phyloP scores from a whole-genome alignment of 1,140 invertebrate genomes.

The Eueides isabella region DNA sequence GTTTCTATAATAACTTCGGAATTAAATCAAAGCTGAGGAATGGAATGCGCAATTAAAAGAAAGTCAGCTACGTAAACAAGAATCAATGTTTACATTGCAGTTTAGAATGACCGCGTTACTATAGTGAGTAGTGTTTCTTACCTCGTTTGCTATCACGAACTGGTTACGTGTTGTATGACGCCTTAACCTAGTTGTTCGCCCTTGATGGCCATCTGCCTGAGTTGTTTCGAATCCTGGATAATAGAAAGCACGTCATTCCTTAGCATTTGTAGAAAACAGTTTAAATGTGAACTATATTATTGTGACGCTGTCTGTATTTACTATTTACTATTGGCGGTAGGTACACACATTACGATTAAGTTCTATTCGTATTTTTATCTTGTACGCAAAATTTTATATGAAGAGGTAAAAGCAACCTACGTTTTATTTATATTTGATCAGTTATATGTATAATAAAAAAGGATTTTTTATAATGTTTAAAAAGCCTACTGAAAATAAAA shows the following conservation, averaged over 20 bases:
- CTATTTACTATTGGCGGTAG: neutral
- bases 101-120: conserved; percentile 50
- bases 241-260: conserved; percentile 15
- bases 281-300: neutral
- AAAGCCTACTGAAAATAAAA: neutral
- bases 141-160: conserved; percentile 68
- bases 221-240: conserved; percentile 46
- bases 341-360: neutral
- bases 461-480: neutral
- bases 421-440: no score
- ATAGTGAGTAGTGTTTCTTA: conserved; percentile 58
- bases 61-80: conserved; percentile 54
- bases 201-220: conserved; percentile 55
- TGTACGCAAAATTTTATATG: no score
- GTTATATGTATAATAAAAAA: no score
- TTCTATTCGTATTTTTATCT: neutral
- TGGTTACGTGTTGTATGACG: conserved; percentile 55
- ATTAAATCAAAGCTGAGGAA: conserved; percentile 25
- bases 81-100: conserved; percentile 55
- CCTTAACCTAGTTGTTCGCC: conserved; percentile 66
- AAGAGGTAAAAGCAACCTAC: no score
- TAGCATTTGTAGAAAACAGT: neutral
- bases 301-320: neutral
- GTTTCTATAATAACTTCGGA: neutral
- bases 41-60: conserved; percentile 43